A percentile compares a stretch with the other conserved stretches of the same genome.
Evolutionary conservation across 2,888 invertebrate species (phyloP).

Genomic region (Ophion costatus): DNA sequence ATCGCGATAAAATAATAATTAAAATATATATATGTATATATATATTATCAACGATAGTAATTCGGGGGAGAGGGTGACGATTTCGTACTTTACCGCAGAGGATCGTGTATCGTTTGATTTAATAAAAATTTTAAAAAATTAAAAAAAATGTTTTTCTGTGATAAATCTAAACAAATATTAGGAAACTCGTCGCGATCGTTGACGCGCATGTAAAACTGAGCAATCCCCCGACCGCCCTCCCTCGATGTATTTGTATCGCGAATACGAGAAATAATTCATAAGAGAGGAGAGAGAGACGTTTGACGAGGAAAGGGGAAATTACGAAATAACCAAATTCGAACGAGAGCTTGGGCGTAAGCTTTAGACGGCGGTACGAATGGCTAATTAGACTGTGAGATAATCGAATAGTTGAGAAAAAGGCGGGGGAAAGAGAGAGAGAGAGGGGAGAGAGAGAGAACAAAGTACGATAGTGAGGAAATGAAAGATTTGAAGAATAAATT

Average conservation of each 20-base stretch:
- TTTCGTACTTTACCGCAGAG: conserved; percentile 22
- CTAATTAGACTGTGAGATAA: conserved; percentile 41
- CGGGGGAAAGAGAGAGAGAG: conserved; percentile 27
- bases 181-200: conserved; percentile 56
- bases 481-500: conserved; percentile 47
- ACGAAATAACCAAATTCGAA: conserved; percentile 33
- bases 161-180: conserved; percentile 79
- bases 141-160: conserved; percentile 81
- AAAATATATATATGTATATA: conserved; percentile 20
- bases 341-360: conserved; percentile 53
- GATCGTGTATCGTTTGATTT: conserved; percentile 34
- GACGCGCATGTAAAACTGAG: conserved; percentile 43
- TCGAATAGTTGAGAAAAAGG: conserved; percentile 25
- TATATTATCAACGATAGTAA: conserved; percentile 8
- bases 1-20: conserved; percentile 26
- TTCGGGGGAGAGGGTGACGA: conserved; percentile 25
- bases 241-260: conserved; percentile 67
- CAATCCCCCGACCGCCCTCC: conserved; percentile 17
- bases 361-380: conserved; percentile 51
- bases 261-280: conserved; percentile 49
- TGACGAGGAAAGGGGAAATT: conserved; percentile 11
- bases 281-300: conserved; percentile 34
- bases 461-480: conserved; percentile 38
- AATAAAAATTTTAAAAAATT: neutral
- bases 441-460: conserved; percentile 20